These are phyloP conservation scores for Rousettus madagascariensis DNA, from an alignment of 2,797 vertebrate species.

Conservation along the genomic window DNA sequence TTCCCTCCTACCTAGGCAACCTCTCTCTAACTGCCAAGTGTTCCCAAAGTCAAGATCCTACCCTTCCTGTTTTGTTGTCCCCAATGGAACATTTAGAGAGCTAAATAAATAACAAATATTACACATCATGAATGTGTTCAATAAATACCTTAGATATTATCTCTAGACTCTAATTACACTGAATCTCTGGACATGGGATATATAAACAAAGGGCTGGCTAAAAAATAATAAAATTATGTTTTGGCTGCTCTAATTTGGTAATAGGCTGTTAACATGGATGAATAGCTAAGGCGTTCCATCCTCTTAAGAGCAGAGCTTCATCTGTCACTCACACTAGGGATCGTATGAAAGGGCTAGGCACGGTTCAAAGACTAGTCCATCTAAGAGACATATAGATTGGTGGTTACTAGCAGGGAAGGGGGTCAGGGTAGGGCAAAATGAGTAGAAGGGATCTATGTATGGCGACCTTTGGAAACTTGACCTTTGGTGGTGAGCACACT, in stretches of 20 bases:
- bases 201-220: constrained; percentile 42
- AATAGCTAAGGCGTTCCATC: background rate
- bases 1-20: background rate
- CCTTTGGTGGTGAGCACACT: background rate
- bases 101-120: constrained; percentile 72
- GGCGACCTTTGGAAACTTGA: background rate
- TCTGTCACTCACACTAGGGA: background rate
- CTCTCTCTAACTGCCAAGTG: background rate
- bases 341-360: background rate
- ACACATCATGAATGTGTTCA: constrained; percentile 33
- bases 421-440: background rate
- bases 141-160: constrained; percentile 63
- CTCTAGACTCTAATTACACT: constrained; percentile 41
- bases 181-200: constrained; percentile 26
- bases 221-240: constrained; percentile 12
- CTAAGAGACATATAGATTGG: background rate
- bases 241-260: background rate
- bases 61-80: constrained; percentile 24
- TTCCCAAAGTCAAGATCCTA: constrained; percentile 28
- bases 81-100: constrained; percentile 38
- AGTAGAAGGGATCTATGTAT: background rate
- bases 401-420: background rate
- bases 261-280: background rate
- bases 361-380: background rate
- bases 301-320: background rate